phyloP scores from a whole-genome alignment of 2,888 invertebrate species.

The Dermolepida albohirtum region DNA sequence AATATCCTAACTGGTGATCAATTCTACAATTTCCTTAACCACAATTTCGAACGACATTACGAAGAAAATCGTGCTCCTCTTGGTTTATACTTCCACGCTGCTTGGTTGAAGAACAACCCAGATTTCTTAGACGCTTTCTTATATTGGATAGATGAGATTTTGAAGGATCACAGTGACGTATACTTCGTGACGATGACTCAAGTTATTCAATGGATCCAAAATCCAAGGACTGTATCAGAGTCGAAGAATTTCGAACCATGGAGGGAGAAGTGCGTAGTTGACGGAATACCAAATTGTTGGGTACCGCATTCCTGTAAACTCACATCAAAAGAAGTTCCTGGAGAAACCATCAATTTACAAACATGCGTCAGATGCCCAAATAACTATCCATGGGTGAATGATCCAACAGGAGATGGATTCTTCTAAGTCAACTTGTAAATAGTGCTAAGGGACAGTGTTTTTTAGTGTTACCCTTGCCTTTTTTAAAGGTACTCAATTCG shows the following conservation, averaged over 20 bases:
- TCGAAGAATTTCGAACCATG: constrained; percentile 94
- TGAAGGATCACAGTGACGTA: constrained; percentile 88
- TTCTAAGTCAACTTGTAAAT: constrained; percentile 73
- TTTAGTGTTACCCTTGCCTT: constrained; percentile 53
- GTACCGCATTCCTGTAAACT: constrained; percentile 92
- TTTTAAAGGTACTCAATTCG: constrained; percentile 42
- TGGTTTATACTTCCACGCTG: constrained; percentile 93
- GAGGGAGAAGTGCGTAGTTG: constrained; percentile 94
- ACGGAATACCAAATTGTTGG: constrained; percentile 86
- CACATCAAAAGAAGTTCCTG: constrained; percentile 92
- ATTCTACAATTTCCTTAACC: constrained; percentile 93
- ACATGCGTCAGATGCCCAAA: constrained; percentile 94
- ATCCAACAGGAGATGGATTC: constrained; percentile 91
- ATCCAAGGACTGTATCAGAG: constrained; percentile 85
- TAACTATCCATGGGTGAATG: constrained; percentile 95
- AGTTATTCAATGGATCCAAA: constrained; percentile 96
- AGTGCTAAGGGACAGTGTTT: constrained; percentile 46
- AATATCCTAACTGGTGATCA: constrained; percentile 93
- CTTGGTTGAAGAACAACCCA: constrained; percentile 93
- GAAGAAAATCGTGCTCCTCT: constrained; percentile 90
- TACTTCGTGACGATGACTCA: constrained; percentile 97
- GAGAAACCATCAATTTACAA: constrained; percentile 93
- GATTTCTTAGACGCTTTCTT: constrained; percentile 93
- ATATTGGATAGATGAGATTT: constrained; percentile 92
- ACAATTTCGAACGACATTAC: constrained; percentile 93